Conservation (phyloP, 2,888 invertebrate genomes). For the Polietes domitor region DNA sequence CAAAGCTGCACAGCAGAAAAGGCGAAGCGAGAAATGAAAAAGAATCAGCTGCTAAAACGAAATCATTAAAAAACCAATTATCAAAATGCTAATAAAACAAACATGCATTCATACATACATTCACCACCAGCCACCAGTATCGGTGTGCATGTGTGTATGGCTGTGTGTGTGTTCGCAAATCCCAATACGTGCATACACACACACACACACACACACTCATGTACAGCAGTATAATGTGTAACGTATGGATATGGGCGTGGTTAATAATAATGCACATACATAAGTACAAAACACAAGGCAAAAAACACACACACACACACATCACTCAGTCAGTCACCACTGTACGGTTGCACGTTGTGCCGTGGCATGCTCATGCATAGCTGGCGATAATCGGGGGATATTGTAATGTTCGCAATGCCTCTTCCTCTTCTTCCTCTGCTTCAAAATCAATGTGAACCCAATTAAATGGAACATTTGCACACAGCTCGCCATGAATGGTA, state of each 20-base stretch:
- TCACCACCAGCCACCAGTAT: slow-evolving; percentile 25
- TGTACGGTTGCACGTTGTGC: neutral
- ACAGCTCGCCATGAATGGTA: no score
- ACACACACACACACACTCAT: neutral
- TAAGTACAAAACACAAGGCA: neutral
- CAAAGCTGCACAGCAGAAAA: slow-evolving; percentile 26
- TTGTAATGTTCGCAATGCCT: neutral
- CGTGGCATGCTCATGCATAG: neutral
- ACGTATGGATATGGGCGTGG: slow-evolving; percentile 52
- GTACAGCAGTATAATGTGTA: neutral
- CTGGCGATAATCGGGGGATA: neutral
- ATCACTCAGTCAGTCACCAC: neutral
- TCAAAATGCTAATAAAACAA: slow-evolving; percentile 65
- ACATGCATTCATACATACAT: slow-evolving; percentile 46
- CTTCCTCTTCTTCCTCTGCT: no score
- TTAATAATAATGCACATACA: slow-evolving; percentile 50
- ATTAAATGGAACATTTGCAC: no score
- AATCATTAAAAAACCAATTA: slow-evolving; percentile 64
- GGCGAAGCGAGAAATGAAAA: slow-evolving; percentile 23
- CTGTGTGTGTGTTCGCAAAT: neutral
- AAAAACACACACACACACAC: neutral
- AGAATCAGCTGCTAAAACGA: slow-evolving; percentile 52
- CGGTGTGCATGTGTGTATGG: neutral
- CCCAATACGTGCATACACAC: neutral
- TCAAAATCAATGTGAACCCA: neutral